Evolutionary conservation across 2,797 vertebrate species (phyloP).

Genomic region (Champsocephalus gunnari): DNA sequence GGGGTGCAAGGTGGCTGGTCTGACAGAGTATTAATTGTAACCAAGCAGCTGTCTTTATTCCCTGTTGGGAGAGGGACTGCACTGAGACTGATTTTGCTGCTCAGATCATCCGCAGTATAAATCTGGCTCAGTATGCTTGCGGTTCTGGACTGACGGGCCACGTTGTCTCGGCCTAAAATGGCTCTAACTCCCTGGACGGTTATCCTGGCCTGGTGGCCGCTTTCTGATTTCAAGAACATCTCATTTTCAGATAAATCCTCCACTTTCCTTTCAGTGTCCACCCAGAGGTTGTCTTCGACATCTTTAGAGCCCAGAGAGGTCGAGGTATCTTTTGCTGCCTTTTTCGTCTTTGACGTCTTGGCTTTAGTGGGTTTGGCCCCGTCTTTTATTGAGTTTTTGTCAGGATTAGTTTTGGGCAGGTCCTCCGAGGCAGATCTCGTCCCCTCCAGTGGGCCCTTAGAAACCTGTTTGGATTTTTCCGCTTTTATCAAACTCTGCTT

Average conservation of each 20-base stretch:
- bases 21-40: not conserved
- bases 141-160: not conserved
- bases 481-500: conserved; percentile 67
- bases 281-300: not conserved
- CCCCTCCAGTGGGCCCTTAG: conserved; percentile 24
- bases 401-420: not conserved
- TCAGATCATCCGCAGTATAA: not conserved
- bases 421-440: conserved; percentile 14
- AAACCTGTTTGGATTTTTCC: conserved; percentile 47
- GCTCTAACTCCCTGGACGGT: conserved; percentile 66
- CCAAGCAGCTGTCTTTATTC: not conserved
- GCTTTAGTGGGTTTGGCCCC: conserved; percentile 35
- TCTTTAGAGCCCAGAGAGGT: too few relatives aligned
- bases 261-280: conserved; percentile 1
- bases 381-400: conserved; percentile 7
- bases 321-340: conserved; percentile 4
- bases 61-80: not conserved
- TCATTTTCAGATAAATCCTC: conserved; percentile 25
- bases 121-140: conserved; percentile 34
- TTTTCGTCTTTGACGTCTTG: conserved; percentile 42
- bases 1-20: conserved; percentile 1
- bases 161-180: conserved; percentile 42
- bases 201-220: conserved; percentile 34
- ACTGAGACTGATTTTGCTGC: conserved; percentile 11
- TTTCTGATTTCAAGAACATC: conserved; percentile 13